Conservation (phyloP, 2,113 vertebrate species). For the Poeciliopsis occidentalis region DNA sequence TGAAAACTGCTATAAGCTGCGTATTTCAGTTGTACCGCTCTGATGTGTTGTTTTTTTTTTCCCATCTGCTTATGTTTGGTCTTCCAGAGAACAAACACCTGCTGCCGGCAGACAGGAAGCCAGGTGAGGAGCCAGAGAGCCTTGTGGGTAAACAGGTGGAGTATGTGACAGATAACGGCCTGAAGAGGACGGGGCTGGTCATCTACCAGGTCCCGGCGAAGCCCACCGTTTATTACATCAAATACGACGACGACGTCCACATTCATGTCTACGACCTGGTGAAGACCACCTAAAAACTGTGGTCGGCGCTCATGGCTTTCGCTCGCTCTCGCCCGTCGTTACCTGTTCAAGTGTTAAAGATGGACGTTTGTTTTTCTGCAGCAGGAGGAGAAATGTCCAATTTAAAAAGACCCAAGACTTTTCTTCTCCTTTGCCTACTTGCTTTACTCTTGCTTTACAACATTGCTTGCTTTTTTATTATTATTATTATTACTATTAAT, state of each 20-base stretch:
- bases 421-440: not conserved
- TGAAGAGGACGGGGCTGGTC: constrained; percentile 84
- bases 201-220: constrained; percentile 86
- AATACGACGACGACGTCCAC: constrained; percentile 86
- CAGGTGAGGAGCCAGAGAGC: constrained; percentile 85
- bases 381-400: constrained; percentile 28
- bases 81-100: constrained; percentile 83
- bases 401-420: constrained; percentile 5
- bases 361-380: not conserved
- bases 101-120: constrained; percentile 84
- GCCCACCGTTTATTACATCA: constrained; percentile 85
- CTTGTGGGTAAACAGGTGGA: constrained; percentile 87
- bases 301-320: constrained; percentile 20
- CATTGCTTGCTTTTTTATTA: constrained; percentile 1
- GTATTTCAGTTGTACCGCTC: not conserved
- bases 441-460: constrained; percentile 23
- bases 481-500: constrained; percentile 8
- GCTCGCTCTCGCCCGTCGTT: constrained; percentile 45
- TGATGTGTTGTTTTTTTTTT: not conserved
- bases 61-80: constrained; percentile 4
- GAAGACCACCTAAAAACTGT: constrained; percentile 82
- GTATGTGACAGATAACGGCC: constrained; percentile 84
- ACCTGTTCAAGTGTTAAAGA: constrained; percentile 63
- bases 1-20: not conserved
- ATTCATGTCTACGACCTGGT: constrained; percentile 86